These are phyloP conservation scores for Paraescarpia echinospica DNA, from an alignment of 1,140 invertebrate genomes.

Conservation along the genomic window DNA sequence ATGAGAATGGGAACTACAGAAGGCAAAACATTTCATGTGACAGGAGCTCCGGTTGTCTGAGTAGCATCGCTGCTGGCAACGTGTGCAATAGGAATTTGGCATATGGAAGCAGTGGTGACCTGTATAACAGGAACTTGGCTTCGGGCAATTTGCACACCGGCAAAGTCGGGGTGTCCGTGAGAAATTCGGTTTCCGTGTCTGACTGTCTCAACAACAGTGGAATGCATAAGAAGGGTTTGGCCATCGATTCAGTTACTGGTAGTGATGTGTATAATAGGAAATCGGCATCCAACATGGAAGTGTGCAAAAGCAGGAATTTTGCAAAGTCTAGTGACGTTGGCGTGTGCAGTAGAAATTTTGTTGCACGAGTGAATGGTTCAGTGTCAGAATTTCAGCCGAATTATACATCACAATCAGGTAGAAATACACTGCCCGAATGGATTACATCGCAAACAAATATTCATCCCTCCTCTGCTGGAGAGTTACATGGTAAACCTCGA, in stretches of 20 bases:
- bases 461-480: background rate
- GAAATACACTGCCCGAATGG: background rate
- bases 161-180: background rate
- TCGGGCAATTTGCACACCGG: background rate
- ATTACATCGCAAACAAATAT: background rate
- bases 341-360: background rate
- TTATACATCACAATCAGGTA: background rate
- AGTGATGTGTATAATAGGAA: background rate
- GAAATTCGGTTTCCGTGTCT: background rate
- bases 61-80: background rate
- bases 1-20: background rate
- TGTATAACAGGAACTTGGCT: background rate
- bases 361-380: background rate
- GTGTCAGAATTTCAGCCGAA: background rate
- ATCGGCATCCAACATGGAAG: background rate
- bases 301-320: constrained; percentile 1
- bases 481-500: background rate
- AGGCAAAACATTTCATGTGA: constrained; percentile 1
- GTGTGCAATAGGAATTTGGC: background rate
- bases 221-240: background rate
- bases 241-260: background rate
- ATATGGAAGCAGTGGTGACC: background rate
- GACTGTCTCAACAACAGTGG: background rate
- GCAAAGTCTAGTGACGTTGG: background rate
- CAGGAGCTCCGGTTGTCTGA: background rate